Percentiles rank a stretch among this genome's conserved stretches.
These are phyloP conservation scores for Drosophila vallismaia DNA, from an alignment of 2,888 invertebrate genomes.

Conservation along the genomic window DNA sequence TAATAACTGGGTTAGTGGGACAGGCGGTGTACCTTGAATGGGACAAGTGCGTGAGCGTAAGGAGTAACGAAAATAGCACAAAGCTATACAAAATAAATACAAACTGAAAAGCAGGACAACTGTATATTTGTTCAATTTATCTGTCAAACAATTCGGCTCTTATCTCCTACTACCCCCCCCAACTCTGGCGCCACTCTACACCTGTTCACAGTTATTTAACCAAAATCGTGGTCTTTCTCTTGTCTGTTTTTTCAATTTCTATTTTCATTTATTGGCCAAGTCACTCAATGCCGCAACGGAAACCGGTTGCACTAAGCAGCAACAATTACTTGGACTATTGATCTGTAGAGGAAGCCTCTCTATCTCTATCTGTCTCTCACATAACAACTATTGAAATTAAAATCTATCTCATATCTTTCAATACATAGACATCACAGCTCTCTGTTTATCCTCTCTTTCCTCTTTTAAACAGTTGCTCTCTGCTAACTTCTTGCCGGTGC, in stretches of 20 bases:
- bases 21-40: constrained; percentile 36
- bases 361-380: constrained; percentile 14
- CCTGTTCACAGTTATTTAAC: constrained; percentile 75
- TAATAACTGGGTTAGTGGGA: constrained; percentile 46
- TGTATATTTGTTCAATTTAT: constrained; percentile 39
- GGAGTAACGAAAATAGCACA: constrained; percentile 30
- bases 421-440: neutral
- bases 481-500: constrained; percentile 68
- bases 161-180: constrained; percentile 35
- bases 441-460: constrained; percentile 28
- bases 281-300: constrained; percentile 60
- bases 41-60: constrained; percentile 24
- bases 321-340: constrained; percentile 23
- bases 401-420: constrained; percentile 8
- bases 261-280: constrained; percentile 55
- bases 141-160: constrained; percentile 26
- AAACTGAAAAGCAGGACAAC: constrained; percentile 24
- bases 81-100: neutral
- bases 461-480: constrained; percentile 33
- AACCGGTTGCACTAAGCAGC: constrained; percentile 58
- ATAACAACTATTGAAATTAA: too few relatives aligned
- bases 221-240: constrained; percentile 42
- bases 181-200: constrained; percentile 38
- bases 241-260: constrained; percentile 30
- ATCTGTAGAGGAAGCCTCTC: constrained; percentile 20